A percentile compares a stretch with the other conserved stretches of the same genome.
Evolutionary conservation across 1,140 invertebrate species (phyloP).

Genomic region (Bicyclus anynana): DNA sequence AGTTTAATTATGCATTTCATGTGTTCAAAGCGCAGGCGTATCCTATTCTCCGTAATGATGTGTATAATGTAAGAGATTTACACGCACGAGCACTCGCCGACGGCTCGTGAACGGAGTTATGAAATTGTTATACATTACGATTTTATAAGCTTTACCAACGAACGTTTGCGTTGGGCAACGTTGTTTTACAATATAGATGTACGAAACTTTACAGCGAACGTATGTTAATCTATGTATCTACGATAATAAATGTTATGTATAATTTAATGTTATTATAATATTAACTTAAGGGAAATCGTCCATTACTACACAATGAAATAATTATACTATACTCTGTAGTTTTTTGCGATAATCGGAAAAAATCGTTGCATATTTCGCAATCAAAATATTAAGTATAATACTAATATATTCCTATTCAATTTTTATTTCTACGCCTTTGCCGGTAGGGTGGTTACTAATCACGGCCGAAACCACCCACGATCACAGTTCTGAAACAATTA

Average conservation of each 20-base stretch:
- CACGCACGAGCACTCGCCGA: slow-evolving; percentile 3
- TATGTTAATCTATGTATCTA: background rate
- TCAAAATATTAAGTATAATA: no score
- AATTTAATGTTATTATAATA: background rate
- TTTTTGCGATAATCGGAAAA: no score
- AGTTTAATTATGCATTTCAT: background rate
- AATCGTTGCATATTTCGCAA: no score
- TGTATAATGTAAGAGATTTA: slow-evolving; percentile 8
- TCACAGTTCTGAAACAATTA: no score
- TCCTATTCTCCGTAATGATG: background rate
- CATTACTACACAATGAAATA: no score
- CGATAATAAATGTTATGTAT: no score
- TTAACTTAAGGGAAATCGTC: background rate
- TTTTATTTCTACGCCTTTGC: no score
- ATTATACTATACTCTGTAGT: no score
- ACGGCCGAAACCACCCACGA: no score
- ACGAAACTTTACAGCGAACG: background rate
- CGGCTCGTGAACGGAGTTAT: slow-evolving; percentile 3
- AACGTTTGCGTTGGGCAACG: background rate
- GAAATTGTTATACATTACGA: slow-evolving; percentile 7
- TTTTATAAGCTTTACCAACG: slow-evolving; percentile 6
- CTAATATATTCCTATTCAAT: no score
- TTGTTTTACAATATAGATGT: background rate
- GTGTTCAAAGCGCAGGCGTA: background rate
- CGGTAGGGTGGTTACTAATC: no score